phyloP scores from a whole-genome alignment of 2,797 vertebrate species.

The Pseudochirops corinnae region DNA sequence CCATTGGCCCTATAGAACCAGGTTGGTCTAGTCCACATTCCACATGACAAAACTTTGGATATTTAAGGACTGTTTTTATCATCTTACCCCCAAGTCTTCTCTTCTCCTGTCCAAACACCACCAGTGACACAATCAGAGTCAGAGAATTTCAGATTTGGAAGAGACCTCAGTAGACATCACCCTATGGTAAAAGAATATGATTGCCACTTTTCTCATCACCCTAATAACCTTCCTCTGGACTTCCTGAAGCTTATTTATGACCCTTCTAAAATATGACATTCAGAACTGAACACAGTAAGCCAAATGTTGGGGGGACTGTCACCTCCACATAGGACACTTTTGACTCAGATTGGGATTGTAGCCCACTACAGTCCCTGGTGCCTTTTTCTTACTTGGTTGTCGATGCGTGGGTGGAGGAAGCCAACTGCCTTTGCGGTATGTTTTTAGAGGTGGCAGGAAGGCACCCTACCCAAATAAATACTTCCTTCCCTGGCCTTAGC shows the following conservation, averaged over 20 bases:
- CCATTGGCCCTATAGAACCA: no score
- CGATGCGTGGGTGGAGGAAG: not conserved
- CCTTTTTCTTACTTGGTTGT: not conserved
- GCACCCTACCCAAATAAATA: not conserved
- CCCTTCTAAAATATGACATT: not conserved
- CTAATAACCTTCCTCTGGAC: not conserved
- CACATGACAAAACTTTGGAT: not conserved
- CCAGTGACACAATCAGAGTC: not conserved
- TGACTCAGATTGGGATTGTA: not conserved
- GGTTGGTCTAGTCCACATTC: not conserved
- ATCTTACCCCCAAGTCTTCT: not conserved
- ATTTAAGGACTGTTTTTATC: not conserved
- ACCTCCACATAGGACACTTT: not conserved
- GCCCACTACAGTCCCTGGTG: not conserved
- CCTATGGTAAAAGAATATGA: not conserved
- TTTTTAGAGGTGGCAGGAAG: not conserved
- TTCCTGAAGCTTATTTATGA: not conserved
- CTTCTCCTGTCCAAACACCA: not conserved
- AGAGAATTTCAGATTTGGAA: not conserved
- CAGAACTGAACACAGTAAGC: not conserved
- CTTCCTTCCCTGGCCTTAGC: not conserved
- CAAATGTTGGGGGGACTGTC: not conserved
- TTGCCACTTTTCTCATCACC: not conserved
- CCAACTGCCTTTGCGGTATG: not conserved
- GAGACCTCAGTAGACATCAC: not conserved